phyloP scores from a whole-genome alignment of 2,113 vertebrate species.

The Lanius ludovicianus region DNA sequence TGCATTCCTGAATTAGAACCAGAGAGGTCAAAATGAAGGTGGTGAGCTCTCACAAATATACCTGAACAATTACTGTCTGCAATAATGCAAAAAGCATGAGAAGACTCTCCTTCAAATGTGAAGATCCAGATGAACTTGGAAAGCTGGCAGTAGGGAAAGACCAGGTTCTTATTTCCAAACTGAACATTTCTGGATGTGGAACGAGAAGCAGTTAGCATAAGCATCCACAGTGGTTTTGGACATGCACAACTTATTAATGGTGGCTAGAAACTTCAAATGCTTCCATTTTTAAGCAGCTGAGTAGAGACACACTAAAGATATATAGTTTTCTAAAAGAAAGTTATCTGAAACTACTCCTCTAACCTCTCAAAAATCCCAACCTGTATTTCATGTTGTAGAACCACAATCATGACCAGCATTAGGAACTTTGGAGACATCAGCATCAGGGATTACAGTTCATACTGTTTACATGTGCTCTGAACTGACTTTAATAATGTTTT shows the following conservation, averaged over 20 bases:
- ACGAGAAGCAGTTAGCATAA: not conserved
- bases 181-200: not conserved
- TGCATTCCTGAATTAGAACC: not conserved
- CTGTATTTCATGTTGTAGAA: not conserved
- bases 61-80: not conserved
- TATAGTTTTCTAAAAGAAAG: not conserved
- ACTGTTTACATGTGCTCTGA: not conserved
- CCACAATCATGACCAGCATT: not conserved
- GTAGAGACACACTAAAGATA: not conserved
- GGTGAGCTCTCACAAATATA: not conserved
- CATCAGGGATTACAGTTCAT: not conserved
- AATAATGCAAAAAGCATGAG: not conserved
- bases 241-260: not conserved
- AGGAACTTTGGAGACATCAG: not conserved
- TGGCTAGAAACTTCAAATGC: not conserved
- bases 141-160: not conserved
- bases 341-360: not conserved
- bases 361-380: not conserved
- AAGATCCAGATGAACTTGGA: not conserved
- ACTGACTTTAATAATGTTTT: not conserved
- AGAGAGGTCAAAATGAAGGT: not conserved
- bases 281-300: not conserved
- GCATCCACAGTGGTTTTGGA: not conserved
- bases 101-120: not conserved
- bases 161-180: not conserved